Base-by-base conservation (phyloP, 1,140 invertebrate species). In the Vanessa tameamea region DNA sequence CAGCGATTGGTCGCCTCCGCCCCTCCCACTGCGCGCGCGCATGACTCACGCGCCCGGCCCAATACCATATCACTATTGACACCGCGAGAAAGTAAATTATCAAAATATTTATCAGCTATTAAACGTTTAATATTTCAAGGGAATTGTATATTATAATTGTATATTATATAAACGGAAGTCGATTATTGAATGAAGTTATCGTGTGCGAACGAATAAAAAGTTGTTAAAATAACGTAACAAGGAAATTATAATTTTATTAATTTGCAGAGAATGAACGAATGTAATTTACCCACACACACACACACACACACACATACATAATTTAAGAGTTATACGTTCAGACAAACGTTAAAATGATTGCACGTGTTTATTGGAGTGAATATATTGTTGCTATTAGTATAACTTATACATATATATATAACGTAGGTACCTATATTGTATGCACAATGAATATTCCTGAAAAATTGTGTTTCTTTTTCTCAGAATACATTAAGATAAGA, bases 21-120 rank as follows among this genome's bases (percentile, higher is more conserved):
- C 86, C 86, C 89, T 83, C 89, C 89, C 87, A 88, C 84, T 76
- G 81, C 78, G 78, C 81, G 73, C 74, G 78, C 80, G 82, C 80
- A 73, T 77, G 77, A 78, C 71, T 78, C 73, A 77, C 73, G 73
- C 75, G 74, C 72, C 74, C 76, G 66, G 79, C 73, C 68, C 72
- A 59, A 26, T 26, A 59, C 55, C 63, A 69, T 68, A 59, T 59
- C 55, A 31, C 15, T 75, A 69, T 66, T 70, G 68, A 64, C 68
- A 66, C 20, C 55, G 55, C 53, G 63, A 55, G 31, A 55, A 70
- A 64, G 59, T 61, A 23, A 53, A 69, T 69, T 26, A 47, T 47
- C 55, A 55, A 26, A 26, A 31, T 43, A 47, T 64, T 64, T 59
- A 26, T 53, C 55, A 26, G 13, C 11, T 26, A 59, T 26, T 26